Conservation (phyloP, 2,888 invertebrate genomes). For the Drosophila mettleri region DNA sequence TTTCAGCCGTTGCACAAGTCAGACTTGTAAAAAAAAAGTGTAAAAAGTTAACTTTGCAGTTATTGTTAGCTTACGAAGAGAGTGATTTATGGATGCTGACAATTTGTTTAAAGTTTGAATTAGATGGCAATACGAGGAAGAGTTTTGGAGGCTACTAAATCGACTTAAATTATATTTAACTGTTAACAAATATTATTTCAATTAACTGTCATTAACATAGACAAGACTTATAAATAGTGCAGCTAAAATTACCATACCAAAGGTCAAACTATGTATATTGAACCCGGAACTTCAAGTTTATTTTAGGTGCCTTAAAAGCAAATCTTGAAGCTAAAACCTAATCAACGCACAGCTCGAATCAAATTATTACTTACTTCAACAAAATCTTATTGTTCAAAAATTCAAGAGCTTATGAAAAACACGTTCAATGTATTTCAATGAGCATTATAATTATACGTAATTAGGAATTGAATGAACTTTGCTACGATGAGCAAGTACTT, state of each 20-base stretch:
- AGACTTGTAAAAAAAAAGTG: conserved; percentile 2
- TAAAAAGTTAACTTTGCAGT: conserved; percentile 7
- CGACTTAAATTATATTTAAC: neutral
- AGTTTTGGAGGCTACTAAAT: neutral
- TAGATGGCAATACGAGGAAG: neutral
- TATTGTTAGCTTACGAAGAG: neutral
- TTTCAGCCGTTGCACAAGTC: conserved; percentile 35
- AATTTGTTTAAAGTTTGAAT: neutral
- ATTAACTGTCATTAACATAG: conserved; percentile 3
- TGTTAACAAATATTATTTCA: neutral
- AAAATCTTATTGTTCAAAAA: neutral
- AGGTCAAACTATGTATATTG: conserved; percentile 1
- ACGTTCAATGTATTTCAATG: conserved; percentile 2
- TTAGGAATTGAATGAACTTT: neutral
- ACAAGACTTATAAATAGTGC: neutral
- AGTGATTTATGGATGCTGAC: neutral
- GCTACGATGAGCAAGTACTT: neutral
- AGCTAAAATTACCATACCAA: neutral
- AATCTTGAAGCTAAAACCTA: neutral
- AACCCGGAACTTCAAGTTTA: conserved; percentile 4
- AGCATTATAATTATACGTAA: conserved; percentile 7
- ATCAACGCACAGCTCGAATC: neutral
- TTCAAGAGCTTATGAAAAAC: neutral
- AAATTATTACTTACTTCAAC: neutral
- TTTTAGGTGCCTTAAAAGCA: neutral